Percentiles rank a stretch among this genome's conserved stretches.
Conservation (phyloP, 2,797 vertebrate genomes). For the Esox lucius region DNA sequence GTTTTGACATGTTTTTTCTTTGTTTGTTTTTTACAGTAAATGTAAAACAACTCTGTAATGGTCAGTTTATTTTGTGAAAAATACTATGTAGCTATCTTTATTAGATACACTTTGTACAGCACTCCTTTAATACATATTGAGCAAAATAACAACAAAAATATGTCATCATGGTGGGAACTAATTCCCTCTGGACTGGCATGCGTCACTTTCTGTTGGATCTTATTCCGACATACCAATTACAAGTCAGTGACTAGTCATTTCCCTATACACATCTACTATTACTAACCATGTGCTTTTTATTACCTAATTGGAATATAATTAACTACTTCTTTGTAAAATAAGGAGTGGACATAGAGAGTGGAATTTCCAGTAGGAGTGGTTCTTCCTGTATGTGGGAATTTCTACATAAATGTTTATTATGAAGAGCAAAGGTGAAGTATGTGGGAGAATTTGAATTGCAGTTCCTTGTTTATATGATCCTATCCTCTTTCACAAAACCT, state of each 20-base stretch:
- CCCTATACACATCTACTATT: background rate
- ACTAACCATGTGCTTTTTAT: background rate
- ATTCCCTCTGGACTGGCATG: background rate
- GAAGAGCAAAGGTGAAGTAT: conserved; percentile 9
- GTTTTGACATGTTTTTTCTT: conserved; percentile 13
- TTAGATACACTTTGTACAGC: background rate
- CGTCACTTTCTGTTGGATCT: background rate
- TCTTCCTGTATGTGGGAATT: conserved; percentile 6
- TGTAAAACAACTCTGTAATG: background rate
- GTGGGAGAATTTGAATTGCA: background rate
- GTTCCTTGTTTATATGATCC: background rate
- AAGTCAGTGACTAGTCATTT: background rate
- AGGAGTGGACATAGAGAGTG: background rate
- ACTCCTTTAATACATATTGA: background rate
- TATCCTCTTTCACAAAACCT: background rate
- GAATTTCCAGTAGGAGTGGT: conserved; percentile 5
- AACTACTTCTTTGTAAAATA: background rate
- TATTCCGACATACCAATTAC: background rate
- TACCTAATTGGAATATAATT: background rate
- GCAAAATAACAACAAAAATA: background rate
- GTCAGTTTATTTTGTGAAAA: background rate
- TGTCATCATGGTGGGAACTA: background rate
- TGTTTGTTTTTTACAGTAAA: conserved; percentile 12
- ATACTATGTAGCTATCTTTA: background rate
- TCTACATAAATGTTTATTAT: conserved; percentile 23